phyloP scores from a whole-genome alignment of 2,797 vertebrate genomes.

The Luscinia megarhynchos region DNA sequence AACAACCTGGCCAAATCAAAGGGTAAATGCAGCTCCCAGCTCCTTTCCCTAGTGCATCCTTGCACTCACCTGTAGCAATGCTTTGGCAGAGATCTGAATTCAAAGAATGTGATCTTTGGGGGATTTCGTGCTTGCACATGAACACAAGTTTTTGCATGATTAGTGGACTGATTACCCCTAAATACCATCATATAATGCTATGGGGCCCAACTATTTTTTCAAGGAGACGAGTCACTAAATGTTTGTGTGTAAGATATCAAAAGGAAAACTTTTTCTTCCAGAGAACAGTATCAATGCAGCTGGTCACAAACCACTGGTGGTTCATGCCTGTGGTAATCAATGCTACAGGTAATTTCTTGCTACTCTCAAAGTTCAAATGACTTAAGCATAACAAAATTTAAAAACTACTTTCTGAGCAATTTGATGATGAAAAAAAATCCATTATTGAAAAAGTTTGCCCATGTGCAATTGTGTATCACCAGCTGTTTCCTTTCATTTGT shows the following conservation, averaged over 20 bases:
- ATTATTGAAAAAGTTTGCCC: neutral
- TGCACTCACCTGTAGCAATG: neutral
- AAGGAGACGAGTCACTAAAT: neutral
- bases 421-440: constrained; percentile 1
- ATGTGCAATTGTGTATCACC: neutral
- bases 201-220: neutral
- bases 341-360: neutral
- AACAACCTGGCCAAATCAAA: neutral
- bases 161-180: neutral
- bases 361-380: neutral
- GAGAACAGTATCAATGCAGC: neutral
- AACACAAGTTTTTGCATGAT: neutral
- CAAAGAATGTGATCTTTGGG: neutral
- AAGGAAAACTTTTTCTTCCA: neutral
- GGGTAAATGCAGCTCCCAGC: neutral
- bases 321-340: neutral
- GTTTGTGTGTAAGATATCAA: neutral
- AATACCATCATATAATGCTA: neutral
- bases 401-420: neutral
- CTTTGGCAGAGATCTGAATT: neutral
- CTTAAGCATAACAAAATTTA: neutral
- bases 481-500: constrained; percentile 51
- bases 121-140: neutral
- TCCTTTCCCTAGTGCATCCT: neutral
- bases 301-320: neutral